Base-by-base conservation (phyloP, 1,140 invertebrate species). In the Drosophila obscura region DNA sequence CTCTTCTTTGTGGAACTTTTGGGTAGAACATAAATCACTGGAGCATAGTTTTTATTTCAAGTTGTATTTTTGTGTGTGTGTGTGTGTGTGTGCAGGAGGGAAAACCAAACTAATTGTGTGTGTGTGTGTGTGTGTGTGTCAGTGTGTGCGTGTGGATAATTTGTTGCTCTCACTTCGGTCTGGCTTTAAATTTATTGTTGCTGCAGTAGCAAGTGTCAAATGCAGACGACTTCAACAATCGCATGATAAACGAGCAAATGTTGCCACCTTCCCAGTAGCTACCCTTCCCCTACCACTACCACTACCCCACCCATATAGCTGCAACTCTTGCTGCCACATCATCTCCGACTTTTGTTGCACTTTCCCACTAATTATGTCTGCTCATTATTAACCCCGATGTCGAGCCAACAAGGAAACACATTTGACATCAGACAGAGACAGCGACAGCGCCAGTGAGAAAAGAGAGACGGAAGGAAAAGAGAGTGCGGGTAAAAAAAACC, bases 161-260 rank as follows among this genome's bases (percentile, higher is more conserved):
- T 76, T 76, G 63, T 76, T 75, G 66, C 73, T 81, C 78, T 81
- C 78, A 77, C 50, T 77, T 73, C 73, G 74, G 73, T 19, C 60
- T 84, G 80, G 66, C 61, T 74, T 84, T 63, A 84, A 84, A 84
- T 84, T 84, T 87, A 84, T 87, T 69, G 58, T 81, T 87, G 57
- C 55, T 16, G 52, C 51, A 57, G 57, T 39, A 57, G 52, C 50
- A 77, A 67, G 78, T 85, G 81, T 85, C 81, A 85, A 82, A 64
- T 82, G 73, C 81, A 85, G 72, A 67, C 73, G 62, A 76, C 56
- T 76, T 76, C 55, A 52, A 76, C 62, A 76, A 75, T 76, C 55
- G 78, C 60, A 72, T 63, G 77, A 68, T 61, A 51, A 74, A 73
- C 64, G 46, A 63, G 41, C 56, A 48, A 71, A 16, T 63, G 26